Conservation (phyloP, 2,113 vertebrate genomes). For the Smithornis capensis region DNA sequence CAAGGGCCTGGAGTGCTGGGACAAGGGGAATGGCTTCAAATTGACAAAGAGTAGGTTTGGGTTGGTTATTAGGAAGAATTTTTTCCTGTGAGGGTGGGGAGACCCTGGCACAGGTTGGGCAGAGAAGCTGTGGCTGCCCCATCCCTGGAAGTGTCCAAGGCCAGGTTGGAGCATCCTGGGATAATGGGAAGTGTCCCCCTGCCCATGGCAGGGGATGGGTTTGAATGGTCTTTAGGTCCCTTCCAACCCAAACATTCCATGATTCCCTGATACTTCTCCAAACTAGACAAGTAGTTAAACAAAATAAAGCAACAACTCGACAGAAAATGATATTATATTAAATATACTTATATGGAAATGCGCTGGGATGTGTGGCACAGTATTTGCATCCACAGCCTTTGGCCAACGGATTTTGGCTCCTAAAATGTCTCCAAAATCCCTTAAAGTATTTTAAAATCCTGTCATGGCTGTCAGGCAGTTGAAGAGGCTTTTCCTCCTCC, state of each 20-base stretch:
- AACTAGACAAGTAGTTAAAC: neutral
- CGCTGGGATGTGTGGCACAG: neutral
- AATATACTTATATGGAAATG: neutral
- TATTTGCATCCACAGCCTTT: neutral
- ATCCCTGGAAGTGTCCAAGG: too few species aligned
- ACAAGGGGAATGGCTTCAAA: too few species aligned
- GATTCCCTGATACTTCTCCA: neutral
- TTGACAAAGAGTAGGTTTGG: too few species aligned
- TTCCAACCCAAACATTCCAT: neutral
- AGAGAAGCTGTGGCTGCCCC: too few species aligned
- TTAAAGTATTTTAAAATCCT: neutral
- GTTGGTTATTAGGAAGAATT: too few species aligned
- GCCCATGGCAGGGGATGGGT: neutral
- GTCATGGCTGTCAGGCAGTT: neutral
- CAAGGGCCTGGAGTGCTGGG: too few species aligned
- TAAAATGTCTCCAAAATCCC: neutral
- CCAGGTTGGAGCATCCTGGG: neutral
- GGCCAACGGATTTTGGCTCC: neutral
- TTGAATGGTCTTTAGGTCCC: neutral
- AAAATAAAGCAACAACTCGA: accelerated
- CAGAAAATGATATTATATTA: neutral
- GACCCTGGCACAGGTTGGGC: too few species aligned
- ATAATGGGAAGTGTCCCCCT: neutral
- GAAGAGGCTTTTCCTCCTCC: neutral
- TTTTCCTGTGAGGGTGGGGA: too few species aligned